Evolutionary conservation across 2,797 vertebrate genomes (phyloP).

Genomic region (Enoplosus armatus): DNA sequence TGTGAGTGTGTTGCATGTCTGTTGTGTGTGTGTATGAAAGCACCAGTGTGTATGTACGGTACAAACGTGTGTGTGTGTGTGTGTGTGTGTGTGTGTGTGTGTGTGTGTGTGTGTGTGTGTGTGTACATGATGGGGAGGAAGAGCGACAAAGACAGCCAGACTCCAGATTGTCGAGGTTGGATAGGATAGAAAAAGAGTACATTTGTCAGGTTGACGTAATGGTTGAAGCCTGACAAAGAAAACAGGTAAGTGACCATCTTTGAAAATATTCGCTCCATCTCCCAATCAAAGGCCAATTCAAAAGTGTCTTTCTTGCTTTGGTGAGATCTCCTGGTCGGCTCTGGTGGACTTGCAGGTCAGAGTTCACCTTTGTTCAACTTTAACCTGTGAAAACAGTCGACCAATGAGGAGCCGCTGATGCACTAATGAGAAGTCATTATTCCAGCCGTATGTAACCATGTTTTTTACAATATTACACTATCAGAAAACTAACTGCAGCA

Average conservation of each 20-base stretch:
- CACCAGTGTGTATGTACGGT: slow-evolving; percentile 16
- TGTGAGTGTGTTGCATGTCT: background rate
- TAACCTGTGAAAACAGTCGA: background rate
- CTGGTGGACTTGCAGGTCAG: background rate
- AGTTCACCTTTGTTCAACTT: slow-evolving; percentile 1
- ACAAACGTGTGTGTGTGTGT: slow-evolving; percentile 1
- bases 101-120: slow-evolving; percentile 14
- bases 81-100: background rate
- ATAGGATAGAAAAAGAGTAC: slow-evolving; percentile 4
- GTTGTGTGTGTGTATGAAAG: background rate
- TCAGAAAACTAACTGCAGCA: background rate
- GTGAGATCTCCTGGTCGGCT: background rate
- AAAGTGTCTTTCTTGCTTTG: background rate
- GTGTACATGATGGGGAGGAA: slow-evolving; percentile 3
- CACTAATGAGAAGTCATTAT: background rate
- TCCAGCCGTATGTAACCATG: background rate
- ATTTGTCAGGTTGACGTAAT: slow-evolving; percentile 32
- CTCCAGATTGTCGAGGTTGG: background rate
- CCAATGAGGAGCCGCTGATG: background rate
- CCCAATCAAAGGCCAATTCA: background rate
- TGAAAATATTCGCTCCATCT: background rate
- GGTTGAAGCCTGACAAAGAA: slow-evolving; percentile 38
- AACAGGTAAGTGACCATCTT: background rate
- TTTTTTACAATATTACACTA: background rate
- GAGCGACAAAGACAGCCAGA: slow-evolving; percentile 36